phyloP scores from a whole-genome alignment of 1,140 invertebrate genomes.

The Nymphalis io region DNA sequence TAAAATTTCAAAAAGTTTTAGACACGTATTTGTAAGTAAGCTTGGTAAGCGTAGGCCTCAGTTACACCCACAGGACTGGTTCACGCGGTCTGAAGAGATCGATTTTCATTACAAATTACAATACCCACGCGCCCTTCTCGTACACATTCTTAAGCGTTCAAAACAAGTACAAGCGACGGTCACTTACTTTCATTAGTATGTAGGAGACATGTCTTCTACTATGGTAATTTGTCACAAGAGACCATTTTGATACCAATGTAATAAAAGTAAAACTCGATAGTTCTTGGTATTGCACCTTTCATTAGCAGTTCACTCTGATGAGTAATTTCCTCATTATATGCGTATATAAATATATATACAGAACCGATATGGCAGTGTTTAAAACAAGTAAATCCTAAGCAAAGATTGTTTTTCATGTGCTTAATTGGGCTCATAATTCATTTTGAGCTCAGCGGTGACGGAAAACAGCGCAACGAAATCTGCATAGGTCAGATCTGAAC shows the following conservation, averaged over 20 bases:
- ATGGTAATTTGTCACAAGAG: conserved; percentile 2
- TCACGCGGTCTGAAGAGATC: conserved; percentile 65
- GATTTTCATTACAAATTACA: conserved; percentile 78
- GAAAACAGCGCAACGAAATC: too few relatives aligned
- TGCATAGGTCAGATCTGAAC: too few relatives aligned
- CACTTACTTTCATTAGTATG: conserved; percentile 51
- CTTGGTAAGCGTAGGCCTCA: conserved; percentile 57
- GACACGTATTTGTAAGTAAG: conserved; percentile 31
- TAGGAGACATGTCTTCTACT: not conserved
- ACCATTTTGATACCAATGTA: not conserved
- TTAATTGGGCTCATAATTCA: too few relatives aligned
- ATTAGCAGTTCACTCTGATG: too few relatives aligned
- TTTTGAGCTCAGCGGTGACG: too few relatives aligned
- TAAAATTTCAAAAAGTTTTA: conserved; percentile 43
- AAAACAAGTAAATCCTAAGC: too few relatives aligned
- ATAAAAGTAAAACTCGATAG: not conserved
- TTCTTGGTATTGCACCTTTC: too few relatives aligned
- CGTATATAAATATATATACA: too few relatives aligned
- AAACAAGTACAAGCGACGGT: conserved; percentile 40
- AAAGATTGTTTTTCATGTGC: too few relatives aligned
- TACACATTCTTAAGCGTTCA: conserved; percentile 31
- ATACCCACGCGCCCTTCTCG: conserved; percentile 62
- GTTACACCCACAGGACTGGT: conserved; percentile 69
- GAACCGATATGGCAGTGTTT: too few relatives aligned
- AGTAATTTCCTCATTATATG: too few relatives aligned